These are phyloP conservation scores for Ptychadena robeensis DNA, from an alignment of 2,797 vertebrate species.

Conservation along the genomic window DNA sequence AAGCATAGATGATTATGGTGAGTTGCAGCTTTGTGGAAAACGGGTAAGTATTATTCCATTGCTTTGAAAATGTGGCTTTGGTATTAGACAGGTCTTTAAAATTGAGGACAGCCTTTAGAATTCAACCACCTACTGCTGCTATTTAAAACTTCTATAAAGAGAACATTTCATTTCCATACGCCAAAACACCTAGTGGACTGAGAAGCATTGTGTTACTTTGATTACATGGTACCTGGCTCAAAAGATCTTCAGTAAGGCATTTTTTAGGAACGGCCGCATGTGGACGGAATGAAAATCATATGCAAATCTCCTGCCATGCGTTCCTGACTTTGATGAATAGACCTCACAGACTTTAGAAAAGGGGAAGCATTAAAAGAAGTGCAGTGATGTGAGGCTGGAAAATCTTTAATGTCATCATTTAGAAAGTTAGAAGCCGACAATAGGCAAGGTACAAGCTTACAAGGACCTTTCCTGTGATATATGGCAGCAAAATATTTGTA, in stretches of 20 bases:
- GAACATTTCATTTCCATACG: neutral
- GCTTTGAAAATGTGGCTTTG: too few species aligned
- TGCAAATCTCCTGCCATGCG: constrained; percentile 29
- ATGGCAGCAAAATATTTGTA: constrained; percentile 17
- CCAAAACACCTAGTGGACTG: neutral
- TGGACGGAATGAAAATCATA: constrained; percentile 27
- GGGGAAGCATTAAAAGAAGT: neutral
- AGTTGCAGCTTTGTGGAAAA: too few species aligned
- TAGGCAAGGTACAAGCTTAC: neutral
- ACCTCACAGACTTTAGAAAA: constrained; percentile 23
- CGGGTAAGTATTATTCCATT: too few species aligned
- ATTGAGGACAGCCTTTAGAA: too few species aligned
- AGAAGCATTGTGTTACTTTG: neutral
- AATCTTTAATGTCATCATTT: constrained; percentile 32
- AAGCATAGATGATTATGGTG: too few species aligned
- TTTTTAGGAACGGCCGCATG: constrained; percentile 7
- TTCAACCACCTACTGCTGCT: too few species aligned
- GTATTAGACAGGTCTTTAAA: too few species aligned
- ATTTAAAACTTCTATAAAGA: too few species aligned
- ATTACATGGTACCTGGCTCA: neutral
- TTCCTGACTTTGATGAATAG: constrained; percentile 52
- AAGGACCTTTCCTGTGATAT: constrained; percentile 9
- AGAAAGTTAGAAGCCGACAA: constrained; percentile 5
- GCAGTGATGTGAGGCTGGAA: constrained; percentile 3
- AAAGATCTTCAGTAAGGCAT: neutral